phyloP scores from a whole-genome alignment of 2,113 vertebrate species.

The Aix galericulata region DNA sequence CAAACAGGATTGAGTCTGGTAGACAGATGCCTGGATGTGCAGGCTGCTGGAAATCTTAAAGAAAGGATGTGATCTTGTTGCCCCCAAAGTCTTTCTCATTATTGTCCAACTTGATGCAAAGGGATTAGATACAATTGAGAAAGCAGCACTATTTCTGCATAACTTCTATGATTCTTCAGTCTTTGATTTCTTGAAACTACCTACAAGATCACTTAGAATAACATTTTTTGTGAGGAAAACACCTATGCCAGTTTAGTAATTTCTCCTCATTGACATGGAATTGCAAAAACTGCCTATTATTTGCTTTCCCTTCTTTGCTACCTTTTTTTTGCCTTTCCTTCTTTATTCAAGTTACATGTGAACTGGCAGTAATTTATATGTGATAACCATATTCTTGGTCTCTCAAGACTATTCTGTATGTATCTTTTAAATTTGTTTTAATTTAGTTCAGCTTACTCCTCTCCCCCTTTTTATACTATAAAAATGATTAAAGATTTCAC shows the following conservation, averaged over 20 bases:
- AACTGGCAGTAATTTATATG: background rate
- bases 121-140: background rate
- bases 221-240: background rate
- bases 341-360: background rate
- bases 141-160: background rate
- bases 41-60: background rate
- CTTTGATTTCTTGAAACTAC: background rate
- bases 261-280: background rate
- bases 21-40: background rate
- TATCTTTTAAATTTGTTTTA: conserved; percentile 2
- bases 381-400: background rate
- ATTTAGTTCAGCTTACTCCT: conserved; percentile 1
- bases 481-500: background rate
- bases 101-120: background rate
- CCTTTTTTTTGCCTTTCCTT: background rate
- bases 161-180: background rate
- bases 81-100: background rate
- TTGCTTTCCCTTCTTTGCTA: background rate
- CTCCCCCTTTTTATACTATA: background rate
- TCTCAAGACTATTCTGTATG: background rate
- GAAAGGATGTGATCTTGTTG: background rate
- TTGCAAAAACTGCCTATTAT: background rate
- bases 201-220: background rate
- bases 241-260: background rate
- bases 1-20: background rate